Percentiles rank a stretch among this genome's conserved stretches.
Conservation (phyloP, 2,797 vertebrate species). For the Australoheros facetus region DNA sequence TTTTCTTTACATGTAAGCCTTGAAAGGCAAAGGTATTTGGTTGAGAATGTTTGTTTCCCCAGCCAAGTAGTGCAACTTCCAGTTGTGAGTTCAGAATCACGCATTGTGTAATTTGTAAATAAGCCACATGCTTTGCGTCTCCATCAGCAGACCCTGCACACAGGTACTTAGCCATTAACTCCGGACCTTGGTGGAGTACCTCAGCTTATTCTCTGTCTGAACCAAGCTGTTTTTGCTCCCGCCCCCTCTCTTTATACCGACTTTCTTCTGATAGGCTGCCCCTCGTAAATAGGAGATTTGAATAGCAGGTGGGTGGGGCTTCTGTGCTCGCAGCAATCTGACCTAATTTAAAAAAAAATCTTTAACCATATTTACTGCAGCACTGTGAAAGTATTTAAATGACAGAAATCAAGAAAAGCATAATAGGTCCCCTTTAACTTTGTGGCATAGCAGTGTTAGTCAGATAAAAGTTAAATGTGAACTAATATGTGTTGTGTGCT, state of each 20-base stretch:
- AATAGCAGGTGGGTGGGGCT: no score
- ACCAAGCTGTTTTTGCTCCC: background rate
- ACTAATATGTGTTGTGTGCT: background rate
- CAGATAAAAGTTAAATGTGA: slow-evolving; percentile 10
- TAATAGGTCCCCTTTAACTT: background rate
- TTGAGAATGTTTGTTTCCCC: background rate
- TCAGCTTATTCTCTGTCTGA: background rate
- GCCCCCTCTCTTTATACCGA: background rate
- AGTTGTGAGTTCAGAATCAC: background rate
- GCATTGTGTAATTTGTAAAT: background rate
- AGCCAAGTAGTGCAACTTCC: background rate
- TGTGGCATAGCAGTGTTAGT: background rate
- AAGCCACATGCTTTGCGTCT: background rate
- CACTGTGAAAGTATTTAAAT: no score
- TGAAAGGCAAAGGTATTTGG: background rate
- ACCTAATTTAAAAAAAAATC: no score
- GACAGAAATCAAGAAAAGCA: no score
- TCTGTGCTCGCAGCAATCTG: no score
- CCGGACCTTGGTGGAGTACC: no score
- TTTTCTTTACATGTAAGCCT: background rate
- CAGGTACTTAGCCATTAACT: background rate
- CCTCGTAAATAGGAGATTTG: no score
- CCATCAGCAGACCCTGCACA: background rate
- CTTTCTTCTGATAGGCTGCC: background rate
- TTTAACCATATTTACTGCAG: no score